Base-by-base conservation (phyloP, 1,140 invertebrate species). In the Brachystomella parvula region DNA sequence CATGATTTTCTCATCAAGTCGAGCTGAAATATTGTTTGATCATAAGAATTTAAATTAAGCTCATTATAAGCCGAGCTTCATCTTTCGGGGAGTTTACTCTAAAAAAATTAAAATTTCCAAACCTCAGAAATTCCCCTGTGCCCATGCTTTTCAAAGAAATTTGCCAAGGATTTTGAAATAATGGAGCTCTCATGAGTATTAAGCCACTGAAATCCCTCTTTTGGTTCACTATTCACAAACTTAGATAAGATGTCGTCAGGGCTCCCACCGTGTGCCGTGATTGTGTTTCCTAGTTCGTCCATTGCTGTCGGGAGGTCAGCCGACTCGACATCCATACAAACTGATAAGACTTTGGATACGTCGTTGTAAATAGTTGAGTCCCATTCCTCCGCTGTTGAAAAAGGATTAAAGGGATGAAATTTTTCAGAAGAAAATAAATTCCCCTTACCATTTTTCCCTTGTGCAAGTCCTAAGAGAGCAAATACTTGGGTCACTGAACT, bases 41-140 rank as follows among this genome's bases (percentile, higher is more conserved):
- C n/a, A n/a, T n/a, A 12, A 53, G 24, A 53, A 53, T 53, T 9
- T 6, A 53, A 15, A 53, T 24, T 9, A 24, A 53, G 49, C 49
- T 26, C 6, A 17, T 53, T 53, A 9, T 39, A 39, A 6, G 35
- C 19, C 19, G 19, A n/a, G n/a, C n/a, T n/a, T n/a, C n/a, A n/a
- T n/a, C n/a, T n/a, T n/a, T n/a, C n/a, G n/a, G n/a, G n/a, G 39
- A 44, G 39, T 44, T 44, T n/a, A n/a, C n/a, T 44, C n/a, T 44
- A 44, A n/a, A 44, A n/a, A 65, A 75, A 53, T 49, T 63, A 9
- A 24, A 31, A 6, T 29, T 26, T 58, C 12, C 3, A 31, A 53
- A 88, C 86, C 79, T 92, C 90, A 77, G 84, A 83, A 31, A 88
- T 78, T 69, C 83, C 82, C 69, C 89, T 81, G 76, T 91, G 86